A percentile compares a stretch with the other conserved stretches of the same genome.
Conservation (phyloP, 2,888 invertebrate species). For the Thera britannica region DNA sequence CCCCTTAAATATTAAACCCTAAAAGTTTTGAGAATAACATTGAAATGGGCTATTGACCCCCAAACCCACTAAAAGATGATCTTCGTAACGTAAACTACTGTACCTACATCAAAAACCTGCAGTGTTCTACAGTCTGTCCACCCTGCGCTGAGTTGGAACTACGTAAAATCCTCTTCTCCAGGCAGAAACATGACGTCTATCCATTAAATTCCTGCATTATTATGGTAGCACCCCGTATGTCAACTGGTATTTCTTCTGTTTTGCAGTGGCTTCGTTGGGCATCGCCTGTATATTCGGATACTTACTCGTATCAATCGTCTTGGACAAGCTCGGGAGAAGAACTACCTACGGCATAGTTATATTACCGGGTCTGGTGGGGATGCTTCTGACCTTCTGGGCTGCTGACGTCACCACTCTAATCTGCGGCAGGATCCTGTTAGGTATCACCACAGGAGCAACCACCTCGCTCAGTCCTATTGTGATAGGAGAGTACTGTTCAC, state of each 20-base stretch:
- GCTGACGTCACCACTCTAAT: neutral
- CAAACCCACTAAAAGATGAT: too few species aligned
- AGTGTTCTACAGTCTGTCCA: too few species aligned
- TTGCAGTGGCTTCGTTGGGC: neutral
- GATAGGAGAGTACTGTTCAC: conserved; percentile 4
- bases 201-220: too few species aligned
- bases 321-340: neutral
- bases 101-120: too few species aligned
- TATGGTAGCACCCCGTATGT: neutral
- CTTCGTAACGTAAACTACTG: too few species aligned
- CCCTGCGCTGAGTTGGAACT: too few species aligned
- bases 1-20: too few species aligned
- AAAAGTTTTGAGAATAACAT: too few species aligned
- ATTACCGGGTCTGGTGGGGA: neutral
- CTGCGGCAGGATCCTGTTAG: neutral
- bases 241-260: neutral
- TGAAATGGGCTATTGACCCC: too few species aligned
- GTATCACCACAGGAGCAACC: neutral
- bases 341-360: neutral
- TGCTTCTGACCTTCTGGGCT: neutral
- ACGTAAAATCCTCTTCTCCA: too few species aligned
- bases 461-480: neutral
- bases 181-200: too few species aligned
- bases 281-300: neutral
- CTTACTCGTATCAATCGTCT: neutral